Conservation (phyloP, 2,888 invertebrate species). For the Diabrotica balteata region DNA sequence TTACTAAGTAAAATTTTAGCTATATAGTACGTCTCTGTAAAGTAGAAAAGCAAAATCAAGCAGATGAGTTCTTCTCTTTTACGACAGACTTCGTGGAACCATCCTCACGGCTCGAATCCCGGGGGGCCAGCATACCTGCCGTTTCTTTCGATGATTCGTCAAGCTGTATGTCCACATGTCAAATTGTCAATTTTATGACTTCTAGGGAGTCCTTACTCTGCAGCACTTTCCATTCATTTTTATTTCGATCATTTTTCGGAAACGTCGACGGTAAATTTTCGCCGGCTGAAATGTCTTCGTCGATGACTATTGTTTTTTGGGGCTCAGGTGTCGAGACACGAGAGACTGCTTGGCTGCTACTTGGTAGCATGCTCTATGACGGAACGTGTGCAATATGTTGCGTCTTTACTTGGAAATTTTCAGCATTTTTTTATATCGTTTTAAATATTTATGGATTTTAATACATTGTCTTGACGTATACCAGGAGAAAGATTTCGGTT, state of each 20-base stretch:
- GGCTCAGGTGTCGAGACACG: neutral
- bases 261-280: constrained; percentile 28
- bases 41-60: constrained; percentile 5
- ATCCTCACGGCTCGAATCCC: constrained; percentile 39
- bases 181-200: constrained; percentile 57
- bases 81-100: constrained; percentile 59
- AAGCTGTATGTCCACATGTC: constrained; percentile 48
- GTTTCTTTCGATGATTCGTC: constrained; percentile 39
- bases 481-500: too few relatives aligned
- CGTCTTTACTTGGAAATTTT: neutral
- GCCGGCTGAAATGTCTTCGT: constrained; percentile 1
- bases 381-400: constrained; percentile 5
- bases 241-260: constrained; percentile 30
- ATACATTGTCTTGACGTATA: too few relatives aligned
- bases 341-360: constrained; percentile 9
- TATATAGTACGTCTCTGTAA: neutral
- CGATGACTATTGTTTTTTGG: constrained; percentile 3
- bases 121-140: constrained; percentile 40
- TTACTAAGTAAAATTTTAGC: too few relatives aligned
- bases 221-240: constrained; percentile 11
- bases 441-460: too few relatives aligned
- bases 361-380: neutral
- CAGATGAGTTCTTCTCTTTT: constrained; percentile 38
- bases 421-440: too few relatives aligned
- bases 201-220: constrained; percentile 42